Evolutionary conservation across 2,113 vertebrate genomes (phyloP), one percentile per base, ranked within the genome.

Genomic region (Nansenia antarctica): DNA sequence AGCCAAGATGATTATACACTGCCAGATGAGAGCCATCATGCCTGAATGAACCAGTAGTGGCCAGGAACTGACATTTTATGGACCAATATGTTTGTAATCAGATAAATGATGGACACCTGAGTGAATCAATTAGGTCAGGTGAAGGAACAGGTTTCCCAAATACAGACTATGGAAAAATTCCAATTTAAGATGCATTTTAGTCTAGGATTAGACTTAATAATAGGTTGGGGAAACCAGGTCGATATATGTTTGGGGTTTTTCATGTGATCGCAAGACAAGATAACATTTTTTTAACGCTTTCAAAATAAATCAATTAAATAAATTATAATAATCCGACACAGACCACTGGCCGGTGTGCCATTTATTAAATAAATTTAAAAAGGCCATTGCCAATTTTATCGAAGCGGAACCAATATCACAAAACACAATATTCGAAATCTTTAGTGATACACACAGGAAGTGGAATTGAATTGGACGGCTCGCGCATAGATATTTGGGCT

Each of bases 381-480:
- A n/a, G n/a, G n/a, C n/a, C n/a, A n/a, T n/a, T n/a, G n/a, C n/a
- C n/a, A n/a, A n/a, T n/a, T n/a, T n/a, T n/a, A 2, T 53, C 6
- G 15, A 1, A 53, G 31, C 73, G 81, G 85, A 89, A 86, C 78
- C 1, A 15, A 9, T 30, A 22, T 55, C 1, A 9, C 0, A 1
- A 15, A 54, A 22, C 26, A 5, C 42, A 6, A 8, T 31, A 27
- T 11, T 18, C 74, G 84, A 84, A 77, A 9, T 1, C 20, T 66
- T 80, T 53, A 80, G 24, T 1, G 9, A 6, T 72, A 34, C 37
- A 85, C 85, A 87, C 87, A 80, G 90, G 90, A 91, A 88, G 82
- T 82, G 31, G 32, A 62, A 60, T 69, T 47, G 24, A 77, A 78
- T 47, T 63, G 47, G 39, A 61, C 2, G 29, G 9, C 24, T 58